These are phyloP conservation scores for Syritta pipiens DNA, from an alignment of 2,888 invertebrate species.

Conservation along the genomic window DNA sequence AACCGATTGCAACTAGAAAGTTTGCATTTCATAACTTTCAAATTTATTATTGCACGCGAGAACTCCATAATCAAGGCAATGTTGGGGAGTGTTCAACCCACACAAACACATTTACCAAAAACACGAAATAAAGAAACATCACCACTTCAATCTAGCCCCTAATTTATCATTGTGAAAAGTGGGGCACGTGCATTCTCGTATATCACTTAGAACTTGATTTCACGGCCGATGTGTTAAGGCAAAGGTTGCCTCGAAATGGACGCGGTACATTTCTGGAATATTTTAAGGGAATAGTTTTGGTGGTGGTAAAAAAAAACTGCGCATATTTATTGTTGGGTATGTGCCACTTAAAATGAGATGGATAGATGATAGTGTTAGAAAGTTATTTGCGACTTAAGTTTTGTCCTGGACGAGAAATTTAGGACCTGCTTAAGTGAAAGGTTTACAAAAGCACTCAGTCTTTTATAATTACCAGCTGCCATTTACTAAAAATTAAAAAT, in stretches of 20 bases:
- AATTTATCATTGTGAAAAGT: conserved; percentile 57
- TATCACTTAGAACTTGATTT: conserved; percentile 26
- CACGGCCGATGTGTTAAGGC: neutral
- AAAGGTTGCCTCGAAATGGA: neutral
- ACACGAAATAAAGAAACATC: conserved; percentile 1
- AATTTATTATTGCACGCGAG: conserved; percentile 27
- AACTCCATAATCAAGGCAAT: conserved; percentile 20
- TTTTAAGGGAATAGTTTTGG: too few species aligned
- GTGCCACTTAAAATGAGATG: too few species aligned
- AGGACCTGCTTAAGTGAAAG: too few species aligned
- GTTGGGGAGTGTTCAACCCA: neutral
- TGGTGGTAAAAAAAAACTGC: too few species aligned
- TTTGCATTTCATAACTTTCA: conserved; percentile 25
- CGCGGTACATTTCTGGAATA: neutral
- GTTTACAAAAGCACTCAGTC: too few species aligned
- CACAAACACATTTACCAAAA: neutral
- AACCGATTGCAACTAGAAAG: conserved; percentile 5
- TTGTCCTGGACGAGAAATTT: too few species aligned
- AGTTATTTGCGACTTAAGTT: too few species aligned
- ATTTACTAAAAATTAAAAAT: too few species aligned
- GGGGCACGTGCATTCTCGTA: conserved; percentile 48
- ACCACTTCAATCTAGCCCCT: conserved; percentile 25
- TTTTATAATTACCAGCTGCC: too few species aligned
- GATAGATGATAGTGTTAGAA: too few species aligned
- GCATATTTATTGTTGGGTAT: neutral